Base-by-base conservation (phyloP, 2,888 invertebrate genomes). In the Hermodice carunculata region DNA sequence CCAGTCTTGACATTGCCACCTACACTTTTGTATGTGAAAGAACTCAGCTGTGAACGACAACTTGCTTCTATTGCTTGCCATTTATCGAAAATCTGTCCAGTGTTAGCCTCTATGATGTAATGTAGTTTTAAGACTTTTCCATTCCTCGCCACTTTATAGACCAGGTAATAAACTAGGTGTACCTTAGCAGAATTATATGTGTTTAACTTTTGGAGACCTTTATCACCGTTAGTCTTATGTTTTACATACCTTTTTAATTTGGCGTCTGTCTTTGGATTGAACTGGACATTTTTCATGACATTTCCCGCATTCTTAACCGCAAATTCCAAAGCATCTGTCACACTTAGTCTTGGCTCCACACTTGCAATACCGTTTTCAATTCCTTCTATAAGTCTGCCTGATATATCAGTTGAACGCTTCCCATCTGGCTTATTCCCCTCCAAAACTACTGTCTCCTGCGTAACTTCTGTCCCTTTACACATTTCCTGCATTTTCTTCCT, bases 401-500 rank as follows among this genome's bases (percentile, higher is more conserved):
- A 51, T 0, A 70, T 70, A 26, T 71, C 69, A 1, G 72, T 66
- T 1, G 74, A 67, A 2, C 68, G 56, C 14, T 71, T 68, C 11
- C 40, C 44, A 17, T 53, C 34, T 17, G 44, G 42, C 14, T 42
- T 40, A n/a, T 67, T 66, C 32, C 71, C n/a, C n/a, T n/a, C 71
- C 17, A 75, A 65, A n/a, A 75, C 70, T 1, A 77, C 70, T 19
- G 61, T 59, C 1, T 63, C 60, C 44, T 73, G 75, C 43, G 64
- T 74, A 8, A 77, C 72, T 1, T 69, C 66, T 17, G 72, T 37
- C 0, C 75, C 74, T 6, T 64, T 43, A 43, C 64, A 77, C 0
- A 49, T 70, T 56, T 77, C 75, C 24, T 73, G 69, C 31, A 76
- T 53, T 44, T 70, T 71, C 48, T 69, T 67, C 14, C 74, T 60